Percentiles rank a stretch among this genome's conserved stretches.
Conservation (phyloP, 2,113 vertebrate genomes). For the Myrmecophaga tridactyla region DNA sequence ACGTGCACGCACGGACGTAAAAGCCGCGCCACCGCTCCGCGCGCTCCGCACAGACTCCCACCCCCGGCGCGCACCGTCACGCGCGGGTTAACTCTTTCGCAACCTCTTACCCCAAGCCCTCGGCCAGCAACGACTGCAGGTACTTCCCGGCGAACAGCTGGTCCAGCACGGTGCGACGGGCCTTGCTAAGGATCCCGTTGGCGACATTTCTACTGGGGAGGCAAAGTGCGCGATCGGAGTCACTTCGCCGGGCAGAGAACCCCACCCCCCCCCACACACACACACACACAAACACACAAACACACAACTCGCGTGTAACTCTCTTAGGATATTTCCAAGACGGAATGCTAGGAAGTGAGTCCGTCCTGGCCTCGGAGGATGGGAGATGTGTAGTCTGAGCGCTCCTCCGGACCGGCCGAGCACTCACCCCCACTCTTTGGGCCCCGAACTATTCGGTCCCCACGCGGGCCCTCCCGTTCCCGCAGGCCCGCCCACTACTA, state of each 20-base stretch:
- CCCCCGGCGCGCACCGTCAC: neutral
- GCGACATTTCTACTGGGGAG: slow-evolving; percentile 86
- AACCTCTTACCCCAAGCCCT: slow-evolving; percentile 92
- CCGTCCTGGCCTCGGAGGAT: neutral
- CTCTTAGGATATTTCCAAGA: neutral
- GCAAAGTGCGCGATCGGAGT: slow-evolving; percentile 35
- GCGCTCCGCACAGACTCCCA: neutral
- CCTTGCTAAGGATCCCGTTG: slow-evolving; percentile 95
- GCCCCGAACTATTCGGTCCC: neutral
- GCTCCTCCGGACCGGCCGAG: too few species aligned
- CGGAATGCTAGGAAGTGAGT: neutral
- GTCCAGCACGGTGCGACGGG: slow-evolving; percentile 94
- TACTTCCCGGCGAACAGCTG: slow-evolving; percentile 95
- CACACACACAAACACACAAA: too few species aligned
- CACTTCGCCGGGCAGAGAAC: neutral
- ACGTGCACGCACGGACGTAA: neutral
- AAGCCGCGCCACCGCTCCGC: neutral
- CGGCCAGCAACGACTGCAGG: slow-evolving; percentile 93
- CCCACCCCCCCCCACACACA: too few species aligned
- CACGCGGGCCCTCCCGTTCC: neutral
- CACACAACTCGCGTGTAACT: neutral
- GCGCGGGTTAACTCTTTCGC: neutral
- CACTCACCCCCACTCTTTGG: neutral
- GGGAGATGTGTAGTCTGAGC: neutral
- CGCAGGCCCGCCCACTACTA: neutral